Conservation (phyloP, 2,888 invertebrate genomes). For the Noctua comes region DNA sequence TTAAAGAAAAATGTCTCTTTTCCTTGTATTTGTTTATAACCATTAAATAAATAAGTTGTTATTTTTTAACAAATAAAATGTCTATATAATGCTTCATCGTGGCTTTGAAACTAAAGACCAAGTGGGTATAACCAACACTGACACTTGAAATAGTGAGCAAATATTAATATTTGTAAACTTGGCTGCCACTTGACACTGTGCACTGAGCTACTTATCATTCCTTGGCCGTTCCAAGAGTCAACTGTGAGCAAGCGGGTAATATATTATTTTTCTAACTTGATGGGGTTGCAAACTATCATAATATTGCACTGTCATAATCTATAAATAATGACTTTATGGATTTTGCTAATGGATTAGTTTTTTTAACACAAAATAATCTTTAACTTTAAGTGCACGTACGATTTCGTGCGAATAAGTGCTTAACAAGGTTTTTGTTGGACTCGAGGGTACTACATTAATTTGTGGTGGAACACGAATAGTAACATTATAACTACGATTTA, state of each 20-base stretch:
- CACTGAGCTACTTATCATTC: constrained; percentile 54
- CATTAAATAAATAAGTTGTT: background rate
- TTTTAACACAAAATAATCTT: background rate
- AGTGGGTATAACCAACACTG: background rate
- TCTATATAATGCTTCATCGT: background rate
- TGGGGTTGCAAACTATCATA: constrained; percentile 41
- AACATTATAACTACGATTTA: background rate
- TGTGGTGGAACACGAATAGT: background rate
- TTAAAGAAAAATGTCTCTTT: background rate
- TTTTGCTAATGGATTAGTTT: background rate
- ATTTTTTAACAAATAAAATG: background rate
- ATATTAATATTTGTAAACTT: constrained; percentile 41
- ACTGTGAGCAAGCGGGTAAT: constrained; percentile 49
- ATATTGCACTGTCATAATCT: constrained; percentile 41
- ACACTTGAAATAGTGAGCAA: constrained; percentile 13
- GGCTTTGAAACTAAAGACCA: background rate
- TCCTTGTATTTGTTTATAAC: background rate
- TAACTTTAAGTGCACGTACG: constrained; percentile 7
- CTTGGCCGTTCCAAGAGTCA: constrained; percentile 42
- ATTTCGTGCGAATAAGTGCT: background rate
- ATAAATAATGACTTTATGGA: constrained; percentile 28
- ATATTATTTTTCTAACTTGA: constrained; percentile 47
- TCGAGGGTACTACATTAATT: background rate
- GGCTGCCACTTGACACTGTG: constrained; percentile 19
- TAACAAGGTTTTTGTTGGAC: background rate